These are phyloP conservation scores for Drosophila rufa DNA, from an alignment of 1,140 invertebrate genomes.

Conservation along the genomic window DNA sequence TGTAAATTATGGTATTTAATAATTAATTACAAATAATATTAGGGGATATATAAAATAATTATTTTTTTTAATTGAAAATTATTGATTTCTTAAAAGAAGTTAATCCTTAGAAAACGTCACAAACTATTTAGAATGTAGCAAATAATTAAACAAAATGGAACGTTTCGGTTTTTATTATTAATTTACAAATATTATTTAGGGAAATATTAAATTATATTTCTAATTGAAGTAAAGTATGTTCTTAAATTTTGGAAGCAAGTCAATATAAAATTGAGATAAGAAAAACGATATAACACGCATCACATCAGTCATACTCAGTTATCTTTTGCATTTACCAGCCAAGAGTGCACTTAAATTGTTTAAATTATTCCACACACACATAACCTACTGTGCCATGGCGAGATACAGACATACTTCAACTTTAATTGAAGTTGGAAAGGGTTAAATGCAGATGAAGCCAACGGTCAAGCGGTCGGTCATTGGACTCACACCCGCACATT, in stretches of 20 bases:
- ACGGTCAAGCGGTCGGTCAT: conserved; percentile 61
- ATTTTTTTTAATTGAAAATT: too few species aligned
- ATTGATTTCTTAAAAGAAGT: too few species aligned
- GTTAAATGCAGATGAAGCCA: conserved; percentile 45
- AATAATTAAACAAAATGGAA: too few species aligned
- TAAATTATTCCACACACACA: conserved; percentile 8
- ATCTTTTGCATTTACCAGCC: background rate
- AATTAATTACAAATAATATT: too few species aligned
- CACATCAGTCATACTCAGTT: background rate
- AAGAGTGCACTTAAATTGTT: background rate
- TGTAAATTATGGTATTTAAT: too few species aligned
- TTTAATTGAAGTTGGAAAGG: conserved; percentile 53
- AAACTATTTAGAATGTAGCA: too few species aligned
- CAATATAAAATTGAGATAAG: background rate
- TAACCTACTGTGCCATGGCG: background rate
- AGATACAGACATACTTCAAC: conserved; percentile 19
- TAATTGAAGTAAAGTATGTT: background rate
- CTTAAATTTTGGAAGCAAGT: background rate
- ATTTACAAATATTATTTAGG: background rate
- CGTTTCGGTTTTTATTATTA: too few species aligned
- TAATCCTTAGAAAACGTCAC: too few species aligned
- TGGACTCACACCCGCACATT: conserved; percentile 41
- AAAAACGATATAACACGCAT: background rate
- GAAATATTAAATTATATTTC: background rate
- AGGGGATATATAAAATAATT: too few species aligned